Conservation (phyloP, 2,888 invertebrate species). For the Zygaena filipendulae region DNA sequence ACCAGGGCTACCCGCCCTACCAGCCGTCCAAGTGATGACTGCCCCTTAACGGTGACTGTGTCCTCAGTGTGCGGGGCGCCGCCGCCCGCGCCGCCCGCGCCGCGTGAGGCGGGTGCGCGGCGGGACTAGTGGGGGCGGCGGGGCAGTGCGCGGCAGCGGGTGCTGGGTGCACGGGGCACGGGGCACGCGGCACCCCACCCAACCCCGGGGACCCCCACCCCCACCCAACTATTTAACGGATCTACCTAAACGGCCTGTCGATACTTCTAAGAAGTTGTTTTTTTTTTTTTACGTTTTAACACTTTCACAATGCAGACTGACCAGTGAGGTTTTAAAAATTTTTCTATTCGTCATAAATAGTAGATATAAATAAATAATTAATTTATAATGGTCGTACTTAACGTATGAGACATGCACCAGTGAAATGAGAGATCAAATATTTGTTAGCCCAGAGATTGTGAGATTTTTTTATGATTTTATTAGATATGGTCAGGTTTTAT, state of each 20-base stretch:
- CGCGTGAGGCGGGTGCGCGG: slow-evolving; percentile 12
- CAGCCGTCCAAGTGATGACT: slow-evolving; percentile 58
- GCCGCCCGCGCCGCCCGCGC: too few relatives aligned
- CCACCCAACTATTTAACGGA: slow-evolving; percentile 9
- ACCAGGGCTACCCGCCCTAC: slow-evolving; percentile 55
- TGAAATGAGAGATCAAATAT: slow-evolving; percentile 27
- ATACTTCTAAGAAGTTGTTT: slow-evolving; percentile 12
- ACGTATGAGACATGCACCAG: slow-evolving; percentile 24
- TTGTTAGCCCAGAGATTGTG: slow-evolving; percentile 35
- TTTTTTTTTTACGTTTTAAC: slow-evolving; percentile 14
- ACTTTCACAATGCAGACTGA: slow-evolving; percentile 14
- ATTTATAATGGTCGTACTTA: slow-evolving; percentile 25
- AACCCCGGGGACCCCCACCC: not conserved
- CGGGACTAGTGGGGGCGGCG: slow-evolving; percentile 6
- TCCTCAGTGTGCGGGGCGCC: not conserved
- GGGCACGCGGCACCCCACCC: slow-evolving; percentile 1
- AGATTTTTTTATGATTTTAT: slow-evolving; percentile 29
- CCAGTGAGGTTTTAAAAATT: slow-evolving; percentile 7
- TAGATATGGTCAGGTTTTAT: slow-evolving; percentile 17
- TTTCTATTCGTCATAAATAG: slow-evolving; percentile 2
- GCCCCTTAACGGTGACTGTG: slow-evolving; percentile 9
- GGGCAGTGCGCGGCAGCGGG: slow-evolving; percentile 9
- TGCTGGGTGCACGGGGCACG: slow-evolving; percentile 7
- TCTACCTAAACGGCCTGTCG: slow-evolving; percentile 19
- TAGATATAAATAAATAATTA: too few relatives aligned